Conservation (phyloP, 2,113 vertebrate genomes). For the Oceanodroma tethys region DNA sequence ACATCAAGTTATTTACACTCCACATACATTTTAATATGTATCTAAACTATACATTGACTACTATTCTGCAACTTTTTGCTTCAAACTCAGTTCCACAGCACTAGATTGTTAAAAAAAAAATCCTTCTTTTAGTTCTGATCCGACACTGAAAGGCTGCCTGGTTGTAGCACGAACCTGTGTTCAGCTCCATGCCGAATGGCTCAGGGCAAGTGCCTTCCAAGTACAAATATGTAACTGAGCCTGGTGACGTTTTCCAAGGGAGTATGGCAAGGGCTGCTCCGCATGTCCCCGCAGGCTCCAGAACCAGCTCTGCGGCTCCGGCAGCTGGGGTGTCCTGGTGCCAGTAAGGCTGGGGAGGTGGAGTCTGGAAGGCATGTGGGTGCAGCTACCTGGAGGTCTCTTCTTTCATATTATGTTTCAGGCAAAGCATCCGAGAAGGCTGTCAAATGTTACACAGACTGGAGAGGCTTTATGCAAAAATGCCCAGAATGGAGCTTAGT, state of each 20-base stretch:
- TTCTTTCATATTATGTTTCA: background rate
- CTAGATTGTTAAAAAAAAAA: background rate
- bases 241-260: background rate
- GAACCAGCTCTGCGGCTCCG: slow-evolving; percentile 2
- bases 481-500: background rate
- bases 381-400: slow-evolving; percentile 33
- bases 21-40: background rate
- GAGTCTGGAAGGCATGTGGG: background rate
- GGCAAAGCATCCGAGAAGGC: background rate
- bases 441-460: background rate
- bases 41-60: background rate
- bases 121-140: background rate
- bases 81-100: background rate
- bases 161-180: background rate
- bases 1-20: background rate
- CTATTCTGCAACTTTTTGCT: background rate
- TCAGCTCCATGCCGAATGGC: background rate
- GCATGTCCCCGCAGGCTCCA: slow-evolving; percentile 12
- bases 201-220: background rate
- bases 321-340: background rate
- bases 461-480: background rate
- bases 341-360: slow-evolving; percentile 1
- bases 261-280: background rate
- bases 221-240: background rate
- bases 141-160: background rate